Percentiles rank a stretch among this genome's conserved stretches.
These are phyloP conservation scores for Porphyrio hochstetteri DNA, from an alignment of 2,113 vertebrate species.

Conservation along the genomic window DNA sequence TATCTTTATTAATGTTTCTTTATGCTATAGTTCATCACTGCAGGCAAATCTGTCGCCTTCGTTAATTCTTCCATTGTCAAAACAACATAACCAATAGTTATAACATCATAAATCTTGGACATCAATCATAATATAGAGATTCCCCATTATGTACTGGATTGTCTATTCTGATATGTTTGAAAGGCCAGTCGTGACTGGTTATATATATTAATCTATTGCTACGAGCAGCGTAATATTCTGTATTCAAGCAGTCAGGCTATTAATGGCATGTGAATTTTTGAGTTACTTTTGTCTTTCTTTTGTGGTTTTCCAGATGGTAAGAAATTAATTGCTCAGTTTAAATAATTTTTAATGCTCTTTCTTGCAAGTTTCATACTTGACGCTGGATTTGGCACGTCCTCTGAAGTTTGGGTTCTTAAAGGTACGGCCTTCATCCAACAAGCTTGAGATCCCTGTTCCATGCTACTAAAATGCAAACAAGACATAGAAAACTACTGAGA, in stretches of 20 bases:
- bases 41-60: constrained; percentile 72
- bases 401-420: constrained; percentile 24
- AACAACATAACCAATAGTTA: constrained; percentile 80
- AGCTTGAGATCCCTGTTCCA: background rate
- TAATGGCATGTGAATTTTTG: constrained; percentile 63
- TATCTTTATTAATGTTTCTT: constrained; percentile 80
- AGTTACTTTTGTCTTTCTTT: constrained; percentile 71
- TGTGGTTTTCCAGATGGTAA: constrained; percentile 66
- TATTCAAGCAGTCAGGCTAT: constrained; percentile 64
- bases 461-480: background rate
- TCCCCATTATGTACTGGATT: constrained; percentile 52
- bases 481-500: background rate
- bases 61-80: constrained; percentile 80
- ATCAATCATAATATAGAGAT: constrained; percentile 69
- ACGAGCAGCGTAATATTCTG: constrained; percentile 78
- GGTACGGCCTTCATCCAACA: background rate
- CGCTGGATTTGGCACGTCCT: background rate
- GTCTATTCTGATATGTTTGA: constrained; percentile 75
- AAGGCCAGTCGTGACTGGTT: constrained; percentile 75
- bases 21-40: constrained; percentile 72
- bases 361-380: constrained; percentile 8
- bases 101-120: constrained; percentile 69
- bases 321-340: constrained; percentile 78
- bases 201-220: constrained; percentile 79
- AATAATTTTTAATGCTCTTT: constrained; percentile 59